A percentile compares a stretch with the other conserved stretches of the same genome.
phyloP scores from a whole-genome alignment of 2,888 invertebrate species.

The Calliscelio sp. region DNA sequence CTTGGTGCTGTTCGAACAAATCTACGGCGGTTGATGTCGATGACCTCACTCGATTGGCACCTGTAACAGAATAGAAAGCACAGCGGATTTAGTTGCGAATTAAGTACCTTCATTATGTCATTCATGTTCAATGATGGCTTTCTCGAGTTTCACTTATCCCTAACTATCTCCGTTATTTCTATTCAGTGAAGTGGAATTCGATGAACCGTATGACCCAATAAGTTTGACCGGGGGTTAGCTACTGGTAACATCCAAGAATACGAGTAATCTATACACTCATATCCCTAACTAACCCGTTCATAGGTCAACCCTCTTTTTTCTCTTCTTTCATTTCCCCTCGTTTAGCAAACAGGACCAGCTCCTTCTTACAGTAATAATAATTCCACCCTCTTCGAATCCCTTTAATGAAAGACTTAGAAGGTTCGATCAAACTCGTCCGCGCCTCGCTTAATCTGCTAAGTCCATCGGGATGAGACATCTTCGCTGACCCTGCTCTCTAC shows the following conservation, averaged over 20 bases:
- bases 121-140: not conserved
- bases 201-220: conserved; percentile 71
- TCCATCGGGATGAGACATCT: conserved; percentile 81
- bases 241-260: conserved; percentile 60
- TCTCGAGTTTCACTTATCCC: not conserved
- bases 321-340: conserved; percentile 79
- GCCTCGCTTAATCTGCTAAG: conserved; percentile 84
- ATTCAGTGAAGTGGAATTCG: conserved; percentile 65
- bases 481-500: conserved; percentile 70
- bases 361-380: conserved; percentile 84
- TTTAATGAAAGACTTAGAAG: conserved; percentile 86
- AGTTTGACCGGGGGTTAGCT: conserved; percentile 64
- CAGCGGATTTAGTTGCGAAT: not conserved
- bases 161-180: conserved; percentile 52
- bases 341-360: conserved; percentile 84
- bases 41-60: conserved; percentile 91
- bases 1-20: conserved; percentile 97
- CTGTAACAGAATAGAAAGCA: conserved; percentile 87
- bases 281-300: conserved; percentile 73
- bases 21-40: conserved; percentile 92
- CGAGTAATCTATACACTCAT: conserved; percentile 55
- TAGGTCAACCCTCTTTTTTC: conserved; percentile 78
- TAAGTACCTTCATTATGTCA: conserved; percentile 2
- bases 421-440: conserved; percentile 85
- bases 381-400: conserved; percentile 79